Evolutionary conservation across 1,140 invertebrate species (phyloP), one percentile per base, ranked within the genome.

Genomic region (Apis florea): DNA sequence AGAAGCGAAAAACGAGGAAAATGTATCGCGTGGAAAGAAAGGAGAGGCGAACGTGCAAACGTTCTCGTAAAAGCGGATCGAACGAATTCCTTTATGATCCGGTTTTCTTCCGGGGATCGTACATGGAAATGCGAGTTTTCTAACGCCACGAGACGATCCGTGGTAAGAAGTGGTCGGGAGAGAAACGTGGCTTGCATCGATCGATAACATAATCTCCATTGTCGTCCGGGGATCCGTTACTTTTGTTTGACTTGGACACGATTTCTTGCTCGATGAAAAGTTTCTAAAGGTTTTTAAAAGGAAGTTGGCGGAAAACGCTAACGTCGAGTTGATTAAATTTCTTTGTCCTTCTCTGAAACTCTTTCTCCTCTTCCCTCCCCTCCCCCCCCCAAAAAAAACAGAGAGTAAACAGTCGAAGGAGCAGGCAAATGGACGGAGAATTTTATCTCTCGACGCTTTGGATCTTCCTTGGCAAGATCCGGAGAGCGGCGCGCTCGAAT

Each of bases 281-380:
- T 51, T 61, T 49, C 47, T 24, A 11, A 1, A 40, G 31, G 31
- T 40, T 40, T 64, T 56, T 10, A 10, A 66, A 72, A 11, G 51
- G 15, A 31, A 54, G 49, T 26, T 31, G 21, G 31, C 2, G 40
- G 13, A 51, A 40, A 31, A 24, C 24, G 8, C 59, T 17, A 58
- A 58, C 53, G 40, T 66, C 61, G 49, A 47, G n/a, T 58, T 67
- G 79, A 81, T 81, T 81, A 81, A 81, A 81, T 81, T 81, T 75
- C 79, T 75, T 67, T 74, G 49, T 31, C 17, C 4, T 6, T 10
- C 4, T 8, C 4, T 8, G 40, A 6, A 40, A 66, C 19, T 59
- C 9, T 58, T 67, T 40, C 31, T n/a, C n/a, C n/a, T n/a, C n/a
- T n/a, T n/a, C n/a, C n/a, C n/a, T n/a, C n/a, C n/a, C n/a, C n/a